Evolutionary conservation across 2,797 vertebrate species (phyloP), one percentile per base, ranked within the genome.

Genomic region (Acipenser transmontanus): DNA sequence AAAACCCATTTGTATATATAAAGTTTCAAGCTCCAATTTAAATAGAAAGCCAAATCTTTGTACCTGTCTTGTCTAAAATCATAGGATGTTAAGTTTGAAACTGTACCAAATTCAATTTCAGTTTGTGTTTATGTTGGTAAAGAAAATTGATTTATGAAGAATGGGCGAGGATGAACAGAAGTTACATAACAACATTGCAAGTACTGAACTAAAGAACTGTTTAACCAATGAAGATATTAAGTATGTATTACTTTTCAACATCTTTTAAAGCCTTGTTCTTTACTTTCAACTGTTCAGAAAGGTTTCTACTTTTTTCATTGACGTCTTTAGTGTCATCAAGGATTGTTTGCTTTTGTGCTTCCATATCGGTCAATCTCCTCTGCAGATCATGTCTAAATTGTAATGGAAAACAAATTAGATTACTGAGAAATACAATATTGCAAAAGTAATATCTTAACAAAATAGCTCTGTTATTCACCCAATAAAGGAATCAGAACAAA

Each of bases 251-350:
- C 97, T 94, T 96, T 69, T 99, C 97, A 52, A 91, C 78, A 71
- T 93, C 89, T 85, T 97, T 93, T 52, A 97, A 84, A 77, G 91
- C 86, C 79, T 93, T 86, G 70, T 84, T 94, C 85, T 92, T 96
- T 78, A 75, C 75, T 82, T 93, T 93, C 80, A 91, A 93, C 78
- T 95, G 88, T 51, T 93, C 80, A 52, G 91, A 80, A 49, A 99
- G 84, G 75, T 87, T 85, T 63, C 67, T 76, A 69, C 86, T 95
- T 79, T 94, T 96, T 74, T 95, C 93, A 47, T 88, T 88, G 67
- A 98, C 75, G 54, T 91, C 91, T 81, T 93, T 94, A 0, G 88
- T 96, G 73, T 96, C 92, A 78, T 97, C 91, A 4, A 88, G 80
- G 76, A 94, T 92, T 76, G 89, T 92, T 80, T 88, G 83, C 75